phyloP scores from a whole-genome alignment of 92 coral and sea anemone genomes.

The Ricordea florida region DNA sequence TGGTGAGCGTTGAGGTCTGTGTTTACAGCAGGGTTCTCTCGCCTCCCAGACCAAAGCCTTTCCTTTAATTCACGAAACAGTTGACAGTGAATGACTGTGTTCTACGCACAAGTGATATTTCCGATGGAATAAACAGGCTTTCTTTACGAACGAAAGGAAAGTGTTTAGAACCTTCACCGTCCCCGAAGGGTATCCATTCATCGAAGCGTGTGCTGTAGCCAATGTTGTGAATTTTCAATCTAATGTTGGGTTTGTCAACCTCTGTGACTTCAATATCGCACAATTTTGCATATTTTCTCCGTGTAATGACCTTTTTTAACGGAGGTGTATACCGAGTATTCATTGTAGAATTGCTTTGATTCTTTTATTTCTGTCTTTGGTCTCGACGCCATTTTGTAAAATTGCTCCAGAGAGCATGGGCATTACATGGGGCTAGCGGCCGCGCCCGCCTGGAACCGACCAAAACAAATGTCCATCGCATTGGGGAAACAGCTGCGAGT shows the following conservation, averaged over 20 bases:
- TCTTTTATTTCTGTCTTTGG: neutral
- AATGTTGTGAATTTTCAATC: conserved; percentile 37
- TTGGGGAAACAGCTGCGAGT: too few species aligned
- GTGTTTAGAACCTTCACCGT: too few species aligned
- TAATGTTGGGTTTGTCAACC: conserved; percentile 16
- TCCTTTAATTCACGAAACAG: conserved; percentile 32
- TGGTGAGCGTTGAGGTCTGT: conserved; percentile 21
- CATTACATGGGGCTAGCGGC: neutral
- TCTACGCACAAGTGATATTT: conserved; percentile 14
- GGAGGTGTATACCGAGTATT: neutral
- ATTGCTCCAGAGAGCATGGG: neutral
- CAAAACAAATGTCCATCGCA: too few species aligned
- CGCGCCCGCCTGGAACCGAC: neutral
- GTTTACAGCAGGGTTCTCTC: conserved; percentile 29
- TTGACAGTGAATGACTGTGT: neutral
- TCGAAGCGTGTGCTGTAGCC: conserved; percentile 21
- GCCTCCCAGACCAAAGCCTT: conserved; percentile 22
- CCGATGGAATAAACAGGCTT: too few species aligned
- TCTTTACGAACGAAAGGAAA: too few species aligned
- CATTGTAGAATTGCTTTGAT: neutral
- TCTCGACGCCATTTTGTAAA: conserved; percentile 28
- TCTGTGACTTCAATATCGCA: conserved; percentile 33
- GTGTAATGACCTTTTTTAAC: neutral
- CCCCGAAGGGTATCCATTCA: too few species aligned
- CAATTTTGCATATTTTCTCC: neutral